phyloP scores from a whole-genome alignment of 2,888 invertebrate species.

The Hydrotaea diabolus region DNA sequence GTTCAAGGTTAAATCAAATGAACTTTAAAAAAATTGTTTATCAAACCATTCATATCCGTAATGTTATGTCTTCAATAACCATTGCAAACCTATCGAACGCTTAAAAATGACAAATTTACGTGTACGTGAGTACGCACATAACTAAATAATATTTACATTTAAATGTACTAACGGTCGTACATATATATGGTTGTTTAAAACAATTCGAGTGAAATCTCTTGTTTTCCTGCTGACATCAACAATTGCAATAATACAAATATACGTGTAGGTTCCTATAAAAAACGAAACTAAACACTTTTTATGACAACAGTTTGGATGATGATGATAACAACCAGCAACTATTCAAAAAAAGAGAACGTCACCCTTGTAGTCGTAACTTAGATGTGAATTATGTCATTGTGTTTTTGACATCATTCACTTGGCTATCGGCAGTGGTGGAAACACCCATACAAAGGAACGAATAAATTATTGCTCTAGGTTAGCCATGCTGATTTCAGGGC shows the following conservation, averaged over 20 bases:
- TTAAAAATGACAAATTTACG: too few species aligned
- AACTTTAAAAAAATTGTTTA: conserved; percentile 49
- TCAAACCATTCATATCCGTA: conserved; percentile 30
- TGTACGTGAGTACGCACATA: too few species aligned
- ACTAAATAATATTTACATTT: neutral
- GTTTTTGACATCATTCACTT: conserved; percentile 49
- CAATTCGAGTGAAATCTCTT: neutral
- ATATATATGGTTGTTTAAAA: neutral
- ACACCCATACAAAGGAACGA: neutral
- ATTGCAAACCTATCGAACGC: too few species aligned
- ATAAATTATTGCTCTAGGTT: too few species aligned
- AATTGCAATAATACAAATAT: conserved; percentile 15
- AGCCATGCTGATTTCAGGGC: too few species aligned
- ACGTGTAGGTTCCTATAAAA: neutral
- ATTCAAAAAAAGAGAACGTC: conserved; percentile 33
- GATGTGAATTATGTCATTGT: conserved; percentile 58
- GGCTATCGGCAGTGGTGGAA: neutral
- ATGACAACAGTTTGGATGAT: neutral
- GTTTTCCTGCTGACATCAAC: conserved; percentile 56
- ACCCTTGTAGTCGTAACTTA: conserved; percentile 6
- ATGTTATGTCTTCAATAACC: too few species aligned
- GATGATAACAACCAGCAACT: neutral
- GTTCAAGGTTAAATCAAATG: conserved; percentile 48
- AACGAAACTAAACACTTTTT: neutral
- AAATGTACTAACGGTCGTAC: neutral